Base-by-base conservation (phyloP, 1,140 invertebrate species). In the Reticulitermes speratus region DNA sequence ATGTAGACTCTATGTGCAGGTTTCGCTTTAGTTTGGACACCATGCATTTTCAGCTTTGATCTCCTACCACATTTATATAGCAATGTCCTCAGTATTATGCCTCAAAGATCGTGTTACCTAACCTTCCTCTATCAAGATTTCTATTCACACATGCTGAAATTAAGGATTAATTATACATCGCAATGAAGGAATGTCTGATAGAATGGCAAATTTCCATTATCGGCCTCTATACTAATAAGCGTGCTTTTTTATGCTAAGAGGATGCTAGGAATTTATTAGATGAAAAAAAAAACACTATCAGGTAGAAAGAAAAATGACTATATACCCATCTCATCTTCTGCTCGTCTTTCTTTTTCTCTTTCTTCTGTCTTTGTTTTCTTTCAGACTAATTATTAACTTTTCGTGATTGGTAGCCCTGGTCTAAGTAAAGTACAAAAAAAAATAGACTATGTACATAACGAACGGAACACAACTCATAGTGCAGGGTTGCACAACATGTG, bases 381-480 rank as follows among this genome's bases (percentile, higher is more conserved):
- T 84, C 48, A 30, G 48, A 3, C 84, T 84, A 84, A 84, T 55
- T 84, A 84, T 16, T 25, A 65, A 32, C 45, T 52, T 84, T 38
- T 65, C 48, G 16, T 84, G 84, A 84, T 84, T 84, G 84, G 48
- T 84, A 52, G 45, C 30, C 12, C 30, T 45, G 32, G 14, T 84
- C 32, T 55, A 84, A 55, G n/a, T 55, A 38, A 52, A 84, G 14
- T 19, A 55, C 84, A 32, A 0, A 45, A 45, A n/a, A 45, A 84
- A 84, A 84, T 5, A 30, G 16, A 32, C 8, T 55, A 52, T 30
- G 55, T 8, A 55, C 14, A 84, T 25, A 45, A 52, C 65, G 3
- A 30, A 75, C n/a, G 55, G 19, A 84, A 32, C 44, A 16, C 7
- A 23, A 8, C 48, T 65, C 30, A 16, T 84, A 23, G 14, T 0